Evolutionary conservation across 2,797 vertebrate species (phyloP), one percentile per base, ranked within the genome.

Genomic region (Pseudochromis fuscus): DNA sequence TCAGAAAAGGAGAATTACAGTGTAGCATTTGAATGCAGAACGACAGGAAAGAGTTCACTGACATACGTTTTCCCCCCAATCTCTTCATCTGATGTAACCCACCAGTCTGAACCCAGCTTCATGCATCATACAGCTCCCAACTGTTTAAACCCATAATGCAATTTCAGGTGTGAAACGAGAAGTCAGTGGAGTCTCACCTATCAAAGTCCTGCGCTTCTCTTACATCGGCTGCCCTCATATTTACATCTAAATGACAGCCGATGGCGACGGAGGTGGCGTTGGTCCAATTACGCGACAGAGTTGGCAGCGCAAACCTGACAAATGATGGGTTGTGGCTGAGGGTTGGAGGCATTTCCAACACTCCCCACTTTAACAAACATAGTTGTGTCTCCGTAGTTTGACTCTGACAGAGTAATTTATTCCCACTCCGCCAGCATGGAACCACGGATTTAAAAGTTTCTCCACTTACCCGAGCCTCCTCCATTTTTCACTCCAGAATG

Each of bases 401-500:
- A 74, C 53, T 79, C 75, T 77, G 89, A 85, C 88, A 78, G 75
- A 79, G 87, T 77, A 89, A 93, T 93, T 91, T 91, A 92, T 93
- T 87, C 79, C 76, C 77, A 67, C 69, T 81, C 77, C 48, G 66
- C 57, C 78, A 61, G 87, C 82, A 79, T 16, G 48, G 70, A 91
- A 86, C 63, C 55, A 64, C 12, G 40, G 84, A 90, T 93, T 92
- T 91, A 72, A 88, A 92, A 90, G 77, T 92, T 92, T 91, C 77
- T 83, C 83, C 81, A 87, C 80, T 86, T 87, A 67, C 68, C 67
- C 62, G n/a, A 72, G 84, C 78, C 62, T 82, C 68, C 58, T 74
- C 74, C 75, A 79, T 91, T 91, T 91, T 81, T 92, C 87, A 85
- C 75, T 74, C 55, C 5, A 30, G 73, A 80, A 85, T 72, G 79